Conservation (phyloP, 2,797 vertebrate genomes). For the Buphagus erythrorhynchus region DNA sequence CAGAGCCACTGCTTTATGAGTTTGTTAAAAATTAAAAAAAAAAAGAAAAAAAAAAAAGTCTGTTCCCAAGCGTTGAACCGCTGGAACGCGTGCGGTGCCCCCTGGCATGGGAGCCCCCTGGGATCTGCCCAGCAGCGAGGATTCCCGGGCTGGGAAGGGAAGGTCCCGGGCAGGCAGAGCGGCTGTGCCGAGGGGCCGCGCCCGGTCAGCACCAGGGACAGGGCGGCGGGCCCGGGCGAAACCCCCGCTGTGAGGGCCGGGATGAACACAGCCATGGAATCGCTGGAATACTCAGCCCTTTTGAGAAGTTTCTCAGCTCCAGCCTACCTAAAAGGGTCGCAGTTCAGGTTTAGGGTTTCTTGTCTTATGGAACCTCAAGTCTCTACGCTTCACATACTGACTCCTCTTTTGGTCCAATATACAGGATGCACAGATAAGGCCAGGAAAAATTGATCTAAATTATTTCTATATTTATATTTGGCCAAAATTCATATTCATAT, state of each 20-base stretch:
- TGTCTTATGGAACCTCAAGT: neutral
- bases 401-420: neutral
- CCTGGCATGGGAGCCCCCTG: neutral
- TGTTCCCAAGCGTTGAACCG: neutral
- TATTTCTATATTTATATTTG: neutral
- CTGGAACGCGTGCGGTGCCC: too few relatives aligned
- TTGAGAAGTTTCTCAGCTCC: neutral
- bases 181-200: neutral
- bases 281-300: rapidly evolving
- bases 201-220: slow-evolving; percentile 56
- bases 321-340: rapidly evolving
- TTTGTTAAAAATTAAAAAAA: neutral
- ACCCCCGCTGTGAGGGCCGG: neutral
- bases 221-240: neutral
- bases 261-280: rapidly evolving
- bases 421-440: neutral
- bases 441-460: neutral
- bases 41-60: too few relatives aligned
- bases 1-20: neutral
- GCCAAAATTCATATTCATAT: neutral
- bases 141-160: neutral
- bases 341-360: neutral
- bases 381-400: neutral
- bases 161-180: neutral
- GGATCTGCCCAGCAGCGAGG: neutral